Percentiles rank a stretch among this genome's conserved stretches.
phyloP scores from a whole-genome alignment of 1,140 invertebrate species.

The Neodiprion fabricii region DNA sequence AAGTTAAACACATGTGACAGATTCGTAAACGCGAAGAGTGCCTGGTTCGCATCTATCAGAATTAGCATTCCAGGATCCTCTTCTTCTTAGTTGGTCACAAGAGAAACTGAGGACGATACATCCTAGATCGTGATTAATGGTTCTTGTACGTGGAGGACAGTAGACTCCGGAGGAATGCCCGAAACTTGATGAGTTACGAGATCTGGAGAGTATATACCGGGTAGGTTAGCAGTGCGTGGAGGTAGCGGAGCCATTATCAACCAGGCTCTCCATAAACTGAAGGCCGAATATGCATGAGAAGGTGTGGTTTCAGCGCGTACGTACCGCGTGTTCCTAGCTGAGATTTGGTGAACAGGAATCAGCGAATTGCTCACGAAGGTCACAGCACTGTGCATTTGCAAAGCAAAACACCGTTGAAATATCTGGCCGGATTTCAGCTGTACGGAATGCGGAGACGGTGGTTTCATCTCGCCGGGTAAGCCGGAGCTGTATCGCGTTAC shows the following conservation, averaged over 20 bases:
- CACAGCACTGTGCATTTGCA: conserved; percentile 33
- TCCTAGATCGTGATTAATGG: no score
- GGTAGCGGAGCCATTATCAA: conserved; percentile 23
- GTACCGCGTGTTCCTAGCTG: conserved; percentile 23
- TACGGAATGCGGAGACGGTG: no score
- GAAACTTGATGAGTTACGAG: neutral
- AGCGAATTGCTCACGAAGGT: conserved; percentile 36
- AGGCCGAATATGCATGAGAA: conserved; percentile 40
- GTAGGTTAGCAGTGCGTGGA: conserved; percentile 37
- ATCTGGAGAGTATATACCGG: neutral
- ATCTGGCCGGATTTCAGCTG: no score
- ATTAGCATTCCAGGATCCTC: no score
- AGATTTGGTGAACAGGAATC: conserved; percentile 45
- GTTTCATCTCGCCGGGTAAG: no score
- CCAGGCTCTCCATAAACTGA: conserved; percentile 9
- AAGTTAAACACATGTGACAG: no score
- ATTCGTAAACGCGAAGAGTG: no score
- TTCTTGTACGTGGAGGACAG: no score
- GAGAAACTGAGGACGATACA: no score
- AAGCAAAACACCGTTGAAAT: conserved; percentile 32
- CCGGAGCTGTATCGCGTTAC: no score
- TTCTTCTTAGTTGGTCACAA: no score
- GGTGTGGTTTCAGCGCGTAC: conserved; percentile 29
- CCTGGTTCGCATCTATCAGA: no score
- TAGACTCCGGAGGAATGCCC: neutral